These are phyloP conservation scores for Bradypodion pumilum DNA, from an alignment of 2,797 vertebrate genomes.

Conservation along the genomic window DNA sequence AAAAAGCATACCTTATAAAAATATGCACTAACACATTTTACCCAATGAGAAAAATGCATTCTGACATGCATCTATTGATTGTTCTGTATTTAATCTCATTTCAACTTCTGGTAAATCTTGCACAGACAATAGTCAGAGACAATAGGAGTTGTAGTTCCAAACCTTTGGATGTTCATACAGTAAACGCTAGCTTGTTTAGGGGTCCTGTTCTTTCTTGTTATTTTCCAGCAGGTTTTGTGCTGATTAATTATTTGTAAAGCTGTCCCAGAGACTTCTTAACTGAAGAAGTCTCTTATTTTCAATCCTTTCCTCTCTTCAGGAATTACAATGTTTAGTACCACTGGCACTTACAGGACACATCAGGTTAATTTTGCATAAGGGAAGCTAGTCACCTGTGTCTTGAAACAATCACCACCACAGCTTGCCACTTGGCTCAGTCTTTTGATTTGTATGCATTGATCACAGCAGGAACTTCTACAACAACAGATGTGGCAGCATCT, in stretches of 20 bases:
- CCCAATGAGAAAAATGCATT: neutral
- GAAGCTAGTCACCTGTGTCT: neutral
- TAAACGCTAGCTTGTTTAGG: too few species aligned
- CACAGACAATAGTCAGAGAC: too few species aligned
- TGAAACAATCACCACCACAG: neutral
- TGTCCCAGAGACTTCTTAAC: neutral
- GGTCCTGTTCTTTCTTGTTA: neutral
- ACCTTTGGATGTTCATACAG: too few species aligned
- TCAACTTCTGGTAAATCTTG: too few species aligned
- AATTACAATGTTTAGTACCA: neutral
- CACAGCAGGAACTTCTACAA: constrained; percentile 19
- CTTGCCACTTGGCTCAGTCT: constrained; percentile 1
- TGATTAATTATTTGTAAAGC: neutral
- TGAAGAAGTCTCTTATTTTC: neutral
- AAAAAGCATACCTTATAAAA: neutral
- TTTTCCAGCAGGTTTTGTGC: neutral
- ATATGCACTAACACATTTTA: neutral
- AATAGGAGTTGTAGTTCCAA: too few species aligned
- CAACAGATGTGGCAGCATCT: constrained; percentile 58
- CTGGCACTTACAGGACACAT: neutral
- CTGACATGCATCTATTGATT: neutral
- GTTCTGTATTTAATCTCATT: too few species aligned
- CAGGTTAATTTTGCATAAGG: neutral
- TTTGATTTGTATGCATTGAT: constrained; percentile 12
- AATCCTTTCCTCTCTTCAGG: neutral